Conservation (phyloP, 1,140 invertebrate species). For the Hermetia illucens region DNA sequence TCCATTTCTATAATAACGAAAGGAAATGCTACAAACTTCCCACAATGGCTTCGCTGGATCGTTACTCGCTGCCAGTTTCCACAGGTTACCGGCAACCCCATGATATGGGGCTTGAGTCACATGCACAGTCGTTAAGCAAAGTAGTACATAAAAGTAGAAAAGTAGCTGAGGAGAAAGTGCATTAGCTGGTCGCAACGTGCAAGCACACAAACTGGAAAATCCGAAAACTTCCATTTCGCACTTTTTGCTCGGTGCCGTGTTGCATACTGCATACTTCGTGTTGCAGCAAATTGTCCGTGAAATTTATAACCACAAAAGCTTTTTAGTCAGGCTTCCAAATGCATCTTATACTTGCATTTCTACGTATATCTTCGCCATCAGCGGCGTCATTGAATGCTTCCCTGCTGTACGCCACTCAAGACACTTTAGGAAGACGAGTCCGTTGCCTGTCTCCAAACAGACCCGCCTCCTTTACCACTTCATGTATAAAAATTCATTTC, state of each 20-base stretch:
- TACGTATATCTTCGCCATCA: background rate
- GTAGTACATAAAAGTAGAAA: no score
- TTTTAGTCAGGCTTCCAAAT: background rate
- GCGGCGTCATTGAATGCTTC: background rate
- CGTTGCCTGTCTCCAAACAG: background rate
- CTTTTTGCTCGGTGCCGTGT: no score
- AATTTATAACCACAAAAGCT: conserved; percentile 1
- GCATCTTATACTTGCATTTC: background rate
- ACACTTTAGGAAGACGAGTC: background rate
- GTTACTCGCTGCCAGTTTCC: background rate
- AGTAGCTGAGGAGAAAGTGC: no score
- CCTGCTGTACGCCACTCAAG: background rate
- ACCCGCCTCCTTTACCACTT: no score
- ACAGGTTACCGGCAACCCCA: background rate
- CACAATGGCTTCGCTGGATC: no score
- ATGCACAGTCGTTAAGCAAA: no score
- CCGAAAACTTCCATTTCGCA: background rate
- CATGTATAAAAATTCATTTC: conserved; percentile 1
- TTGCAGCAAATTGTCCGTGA: background rate
- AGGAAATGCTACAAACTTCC: no score
- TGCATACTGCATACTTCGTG: no score
- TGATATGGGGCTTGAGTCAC: background rate
- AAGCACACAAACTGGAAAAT: background rate
- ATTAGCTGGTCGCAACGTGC: no score
- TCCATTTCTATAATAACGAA: no score